phyloP scores from a whole-genome alignment of 2,113 vertebrate species.

The Crocuta crocuta region DNA sequence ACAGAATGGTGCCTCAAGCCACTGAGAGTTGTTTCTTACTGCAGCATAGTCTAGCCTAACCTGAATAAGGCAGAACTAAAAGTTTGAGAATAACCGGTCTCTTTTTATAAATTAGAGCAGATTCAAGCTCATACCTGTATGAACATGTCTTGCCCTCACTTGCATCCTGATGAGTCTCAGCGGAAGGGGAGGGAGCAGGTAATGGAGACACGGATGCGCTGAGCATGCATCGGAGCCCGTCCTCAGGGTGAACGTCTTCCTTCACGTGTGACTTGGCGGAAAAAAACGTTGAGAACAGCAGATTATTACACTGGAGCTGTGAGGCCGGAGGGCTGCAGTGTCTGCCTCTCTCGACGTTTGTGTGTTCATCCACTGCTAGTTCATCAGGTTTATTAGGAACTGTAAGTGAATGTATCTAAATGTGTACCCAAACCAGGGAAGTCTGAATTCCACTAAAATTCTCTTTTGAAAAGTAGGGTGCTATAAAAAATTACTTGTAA shows the following conservation, averaged over 20 bases:
- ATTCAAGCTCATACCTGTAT: background rate
- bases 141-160: background rate
- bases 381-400: background rate
- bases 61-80: background rate
- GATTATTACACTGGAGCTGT: background rate
- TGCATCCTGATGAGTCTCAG: background rate
- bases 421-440: background rate
- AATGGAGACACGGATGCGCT: background rate
- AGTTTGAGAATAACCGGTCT: background rate
- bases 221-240: background rate
- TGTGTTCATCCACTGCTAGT: background rate
- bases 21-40: background rate
- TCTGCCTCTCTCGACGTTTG: background rate
- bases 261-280: background rate
- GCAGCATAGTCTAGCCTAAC: background rate
- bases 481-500: constrained; percentile 1
- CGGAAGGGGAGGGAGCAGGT: background rate
- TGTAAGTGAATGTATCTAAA: background rate
- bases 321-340: background rate
- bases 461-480: constrained; percentile 4
- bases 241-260: background rate
- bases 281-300: background rate
- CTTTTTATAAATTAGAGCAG: background rate
- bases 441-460: background rate
- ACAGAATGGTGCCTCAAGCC: background rate